phyloP scores from a whole-genome alignment of 2,888 invertebrate species.

The Saturnia pavonia region DNA sequence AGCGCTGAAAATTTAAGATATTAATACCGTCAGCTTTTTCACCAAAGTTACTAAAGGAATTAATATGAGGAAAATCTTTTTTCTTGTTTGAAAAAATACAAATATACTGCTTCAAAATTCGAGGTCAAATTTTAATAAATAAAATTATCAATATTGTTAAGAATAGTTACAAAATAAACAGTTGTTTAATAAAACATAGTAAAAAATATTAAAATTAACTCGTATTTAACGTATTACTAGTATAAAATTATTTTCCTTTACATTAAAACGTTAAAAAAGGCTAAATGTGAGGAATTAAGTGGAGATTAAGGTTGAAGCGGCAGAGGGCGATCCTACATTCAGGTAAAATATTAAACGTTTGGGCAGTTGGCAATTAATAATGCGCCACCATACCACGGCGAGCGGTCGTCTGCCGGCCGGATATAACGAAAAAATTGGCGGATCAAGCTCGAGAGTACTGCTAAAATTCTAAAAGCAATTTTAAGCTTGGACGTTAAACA shows the following conservation, averaged over 20 bases:
- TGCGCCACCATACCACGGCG: slow-evolving; percentile 57
- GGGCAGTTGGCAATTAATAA: slow-evolving; percentile 76
- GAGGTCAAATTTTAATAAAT: too few species aligned
- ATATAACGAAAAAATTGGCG: slow-evolving; percentile 75
- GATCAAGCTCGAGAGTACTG: slow-evolving; percentile 58
- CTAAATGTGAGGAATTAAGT: slow-evolving; percentile 71
- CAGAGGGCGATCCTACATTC: slow-evolving; percentile 64
- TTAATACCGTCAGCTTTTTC: too few species aligned
- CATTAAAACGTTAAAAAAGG: slow-evolving; percentile 59
- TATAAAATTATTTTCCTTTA: slow-evolving; percentile 54
- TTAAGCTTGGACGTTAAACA: slow-evolving; percentile 51
- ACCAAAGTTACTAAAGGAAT: too few species aligned
- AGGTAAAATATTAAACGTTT: slow-evolving; percentile 75
- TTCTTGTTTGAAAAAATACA: too few species aligned
- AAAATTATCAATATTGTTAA: too few species aligned
- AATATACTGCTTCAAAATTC: too few species aligned
- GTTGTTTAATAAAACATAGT: neutral
- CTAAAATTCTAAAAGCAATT: slow-evolving; percentile 63
- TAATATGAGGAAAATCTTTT: too few species aligned
- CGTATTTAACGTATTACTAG: slow-evolving; percentile 38
- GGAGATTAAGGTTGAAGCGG: slow-evolving; percentile 65
- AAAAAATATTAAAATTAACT: neutral
- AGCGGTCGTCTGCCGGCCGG: slow-evolving; percentile 53
- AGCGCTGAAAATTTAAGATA: too few species aligned
- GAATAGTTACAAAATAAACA: neutral